These are phyloP conservation scores for Protula sp. DNA, from an alignment of 2,888 invertebrate species.

Conservation along the genomic window DNA sequence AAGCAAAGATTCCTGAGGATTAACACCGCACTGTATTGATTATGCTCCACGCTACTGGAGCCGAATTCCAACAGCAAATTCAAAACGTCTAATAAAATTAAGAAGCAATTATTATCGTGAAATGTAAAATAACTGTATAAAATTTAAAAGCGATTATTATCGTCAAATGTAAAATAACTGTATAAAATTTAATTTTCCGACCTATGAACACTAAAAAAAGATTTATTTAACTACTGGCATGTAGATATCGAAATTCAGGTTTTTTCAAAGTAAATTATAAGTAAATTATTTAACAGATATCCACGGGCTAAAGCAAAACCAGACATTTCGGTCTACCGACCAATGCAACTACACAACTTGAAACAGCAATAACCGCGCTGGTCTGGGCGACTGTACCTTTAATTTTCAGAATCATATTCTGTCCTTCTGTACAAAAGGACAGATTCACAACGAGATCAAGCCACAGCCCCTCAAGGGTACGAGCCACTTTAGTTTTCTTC, in stretches of 20 bases:
- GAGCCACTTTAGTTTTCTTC: constrained; percentile 33
- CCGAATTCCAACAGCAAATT: constrained; percentile 42
- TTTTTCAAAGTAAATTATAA: too few relatives aligned
- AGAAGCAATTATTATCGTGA: neutral
- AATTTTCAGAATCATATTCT: constrained; percentile 47
- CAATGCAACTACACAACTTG: too few relatives aligned
- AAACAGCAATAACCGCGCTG: too few relatives aligned
- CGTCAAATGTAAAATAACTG: neutral
- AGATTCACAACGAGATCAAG: constrained; percentile 41
- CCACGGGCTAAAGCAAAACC: too few relatives aligned
- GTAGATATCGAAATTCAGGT: too few relatives aligned
- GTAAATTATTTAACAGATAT: too few relatives aligned
- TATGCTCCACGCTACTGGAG: constrained; percentile 25
- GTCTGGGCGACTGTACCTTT: too few relatives aligned
- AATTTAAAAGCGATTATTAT: neutral
- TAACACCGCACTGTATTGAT: constrained; percentile 34
- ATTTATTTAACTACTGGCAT: too few relatives aligned
- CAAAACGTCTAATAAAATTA: constrained; percentile 14
- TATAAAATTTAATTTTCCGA: too few relatives aligned
- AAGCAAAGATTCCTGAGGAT: constrained; percentile 47
- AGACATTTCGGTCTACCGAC: too few relatives aligned
- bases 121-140: neutral
- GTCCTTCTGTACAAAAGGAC: constrained; percentile 49
- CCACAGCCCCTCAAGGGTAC: constrained; percentile 46
- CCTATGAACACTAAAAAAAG: too few relatives aligned